Evolutionary conservation across 2,113 vertebrate species (phyloP).

Genomic region (Pomatorhinus ruficollis): DNA sequence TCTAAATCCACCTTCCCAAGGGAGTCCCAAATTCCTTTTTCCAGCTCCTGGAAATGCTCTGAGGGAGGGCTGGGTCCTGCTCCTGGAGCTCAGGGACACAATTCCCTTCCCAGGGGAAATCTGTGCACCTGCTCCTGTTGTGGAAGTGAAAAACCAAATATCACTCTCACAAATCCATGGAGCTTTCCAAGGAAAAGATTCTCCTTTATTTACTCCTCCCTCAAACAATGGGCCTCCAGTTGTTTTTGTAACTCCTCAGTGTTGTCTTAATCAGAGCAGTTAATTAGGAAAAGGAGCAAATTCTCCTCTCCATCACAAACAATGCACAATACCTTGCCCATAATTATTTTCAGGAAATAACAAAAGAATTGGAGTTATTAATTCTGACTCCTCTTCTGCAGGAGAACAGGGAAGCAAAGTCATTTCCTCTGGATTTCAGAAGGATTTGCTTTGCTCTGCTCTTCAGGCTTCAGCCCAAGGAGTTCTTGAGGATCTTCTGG

Average conservation of each 20-base stretch:
- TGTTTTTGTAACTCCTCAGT: not conserved
- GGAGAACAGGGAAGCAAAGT: not conserved
- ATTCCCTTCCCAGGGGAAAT: not conserved
- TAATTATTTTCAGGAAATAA: conserved; percentile 31
- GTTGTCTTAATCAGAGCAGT: not conserved
- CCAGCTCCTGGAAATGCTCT: not conserved
- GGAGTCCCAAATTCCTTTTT: not conserved
- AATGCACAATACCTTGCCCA: not conserved
- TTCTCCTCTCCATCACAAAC: not conserved
- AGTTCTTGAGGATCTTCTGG: not conserved
- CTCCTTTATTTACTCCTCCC: not conserved
- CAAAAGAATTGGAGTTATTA: not conserved
- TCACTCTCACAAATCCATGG: accelerated
- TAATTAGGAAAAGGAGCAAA: not conserved
- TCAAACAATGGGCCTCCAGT: not conserved
- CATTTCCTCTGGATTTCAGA: not conserved
- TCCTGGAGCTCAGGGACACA: not conserved
- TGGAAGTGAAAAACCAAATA: not conserved
- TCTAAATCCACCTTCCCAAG: not conserved
- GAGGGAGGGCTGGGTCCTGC: not conserved
- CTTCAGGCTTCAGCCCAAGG: not conserved
- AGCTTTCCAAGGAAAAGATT: not conserved
- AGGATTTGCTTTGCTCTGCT: not conserved
- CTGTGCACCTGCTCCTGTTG: not conserved
- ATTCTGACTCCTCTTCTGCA: not conserved